Evolutionary conservation across 2,888 invertebrate species (phyloP).

Genomic region (Rotaria magnacalcarata): DNA sequence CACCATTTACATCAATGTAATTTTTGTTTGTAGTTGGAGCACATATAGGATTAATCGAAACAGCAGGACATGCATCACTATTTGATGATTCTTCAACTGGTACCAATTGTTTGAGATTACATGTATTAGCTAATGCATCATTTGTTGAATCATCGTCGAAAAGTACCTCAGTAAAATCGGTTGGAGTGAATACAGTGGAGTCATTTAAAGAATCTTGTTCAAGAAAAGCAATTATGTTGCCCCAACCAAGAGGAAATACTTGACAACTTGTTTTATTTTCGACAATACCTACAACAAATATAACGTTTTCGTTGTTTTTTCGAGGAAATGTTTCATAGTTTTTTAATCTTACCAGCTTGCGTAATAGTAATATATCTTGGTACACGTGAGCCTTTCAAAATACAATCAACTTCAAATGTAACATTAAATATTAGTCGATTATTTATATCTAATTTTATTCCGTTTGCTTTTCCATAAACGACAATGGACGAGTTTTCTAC

Average conservation of each 20-base stretch:
- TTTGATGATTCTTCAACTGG: background rate
- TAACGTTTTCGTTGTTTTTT: too few species aligned
- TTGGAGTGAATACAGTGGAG: background rate
- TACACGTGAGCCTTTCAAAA: background rate
- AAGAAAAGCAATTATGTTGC: background rate
- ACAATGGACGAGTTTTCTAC: background rate
- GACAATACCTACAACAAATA: background rate
- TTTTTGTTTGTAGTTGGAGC: background rate
- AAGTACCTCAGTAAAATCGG: background rate
- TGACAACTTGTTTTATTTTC: background rate
- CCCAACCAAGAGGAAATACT: background rate
- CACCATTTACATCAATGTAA: background rate
- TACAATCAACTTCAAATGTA: background rate
- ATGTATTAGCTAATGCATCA: background rate
- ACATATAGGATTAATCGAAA: background rate
- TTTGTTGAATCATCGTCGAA: background rate
- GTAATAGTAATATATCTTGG: background rate
- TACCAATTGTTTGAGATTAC: background rate
- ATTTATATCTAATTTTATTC: background rate
- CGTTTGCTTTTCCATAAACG: background rate
- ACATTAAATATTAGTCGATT: background rate
- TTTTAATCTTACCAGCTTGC: background rate
- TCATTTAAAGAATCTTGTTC: background rate
- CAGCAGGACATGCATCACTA: background rate
- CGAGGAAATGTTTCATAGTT: too few species aligned